Percentiles rank a stretch among this genome's conserved stretches.
Conservation (phyloP, 2,888 invertebrate species). For the Heliothis peltigera region DNA sequence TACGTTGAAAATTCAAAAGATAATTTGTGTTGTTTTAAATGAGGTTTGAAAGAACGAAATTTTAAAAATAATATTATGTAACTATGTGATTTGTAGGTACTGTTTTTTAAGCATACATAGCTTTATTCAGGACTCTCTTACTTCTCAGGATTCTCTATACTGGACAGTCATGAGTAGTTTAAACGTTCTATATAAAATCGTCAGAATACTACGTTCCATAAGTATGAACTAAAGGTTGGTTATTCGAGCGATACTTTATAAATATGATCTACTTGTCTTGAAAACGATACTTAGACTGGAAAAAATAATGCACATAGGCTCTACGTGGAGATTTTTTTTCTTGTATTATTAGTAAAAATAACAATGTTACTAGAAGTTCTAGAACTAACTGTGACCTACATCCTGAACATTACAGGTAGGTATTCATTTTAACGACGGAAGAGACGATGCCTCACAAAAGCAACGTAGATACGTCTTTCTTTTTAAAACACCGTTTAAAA, state of each 20-base stretch:
- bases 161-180: too few species aligned
- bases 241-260: too few species aligned
- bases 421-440: conserved; percentile 61
- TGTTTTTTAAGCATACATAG: too few species aligned
- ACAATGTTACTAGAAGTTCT: conserved; percentile 6
- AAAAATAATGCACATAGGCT: too few species aligned
- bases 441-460: conserved; percentile 67
- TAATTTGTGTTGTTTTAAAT: conserved; percentile 33
- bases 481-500: conserved; percentile 76
- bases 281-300: too few species aligned
- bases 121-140: not conserved
- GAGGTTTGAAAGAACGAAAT: conserved; percentile 11
- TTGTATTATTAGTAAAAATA: not conserved
- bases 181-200: too few species aligned
- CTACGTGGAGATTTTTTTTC: too few species aligned
- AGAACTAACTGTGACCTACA: conserved; percentile 59
- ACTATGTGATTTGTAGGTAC: not conserved
- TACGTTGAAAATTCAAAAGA: conserved; percentile 46
- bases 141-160: too few species aligned
- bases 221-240: too few species aligned
- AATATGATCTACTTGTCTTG: too few species aligned
- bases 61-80: conserved; percentile 7
- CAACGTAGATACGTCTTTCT: conserved; percentile 71
- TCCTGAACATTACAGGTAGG: conserved; percentile 59
- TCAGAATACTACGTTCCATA: too few species aligned